phyloP scores from a whole-genome alignment of 2,113 vertebrate species.

The Phrynocephalus versicolor region DNA sequence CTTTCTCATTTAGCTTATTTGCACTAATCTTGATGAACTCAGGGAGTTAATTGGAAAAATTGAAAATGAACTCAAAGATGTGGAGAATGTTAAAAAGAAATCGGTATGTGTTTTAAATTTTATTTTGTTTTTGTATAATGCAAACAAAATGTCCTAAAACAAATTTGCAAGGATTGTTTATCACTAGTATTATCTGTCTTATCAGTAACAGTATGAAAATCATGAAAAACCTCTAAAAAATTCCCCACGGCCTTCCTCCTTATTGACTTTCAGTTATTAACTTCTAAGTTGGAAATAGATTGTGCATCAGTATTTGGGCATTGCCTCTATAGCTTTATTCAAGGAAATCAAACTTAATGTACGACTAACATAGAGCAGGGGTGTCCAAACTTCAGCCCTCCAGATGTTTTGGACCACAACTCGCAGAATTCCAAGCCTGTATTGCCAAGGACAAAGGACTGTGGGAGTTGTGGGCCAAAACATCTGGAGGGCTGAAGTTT shows the following conservation, averaged over 20 bases:
- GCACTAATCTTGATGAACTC: conserved; percentile 95
- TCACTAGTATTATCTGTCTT: conserved; percentile 43
- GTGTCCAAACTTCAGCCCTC: too few species aligned
- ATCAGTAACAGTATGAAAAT: conserved; percentile 35
- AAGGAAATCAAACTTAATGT: conserved; percentile 19
- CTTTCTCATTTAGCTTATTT: conserved; percentile 85
- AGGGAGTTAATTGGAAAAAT: conserved; percentile 94
- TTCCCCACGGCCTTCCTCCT: conserved; percentile 31
- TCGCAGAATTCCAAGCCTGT: too few species aligned
- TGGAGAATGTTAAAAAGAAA: conserved; percentile 96
- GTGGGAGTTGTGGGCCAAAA: too few species aligned
- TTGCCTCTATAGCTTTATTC: conserved; percentile 15
- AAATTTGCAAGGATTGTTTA: conserved; percentile 52
- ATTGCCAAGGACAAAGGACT: too few species aligned
- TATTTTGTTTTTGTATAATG: conserved; percentile 54
- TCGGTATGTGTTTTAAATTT: conserved; percentile 84
- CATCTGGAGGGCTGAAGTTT: too few species aligned
- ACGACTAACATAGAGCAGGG: conserved; percentile 15
- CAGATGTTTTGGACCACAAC: too few species aligned
- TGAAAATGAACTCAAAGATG: conserved; percentile 92
- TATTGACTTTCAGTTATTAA: conserved; percentile 50
- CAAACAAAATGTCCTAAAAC: neutral
- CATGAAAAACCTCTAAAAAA: conserved; percentile 12
- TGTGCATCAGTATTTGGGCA: conserved; percentile 25
- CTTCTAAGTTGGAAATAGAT: conserved; percentile 33